A percentile compares a stretch with the other conserved stretches of the same genome.
phyloP scores from a whole-genome alignment of 2,888 invertebrate species.

The Tetrapedia diversipes region DNA sequence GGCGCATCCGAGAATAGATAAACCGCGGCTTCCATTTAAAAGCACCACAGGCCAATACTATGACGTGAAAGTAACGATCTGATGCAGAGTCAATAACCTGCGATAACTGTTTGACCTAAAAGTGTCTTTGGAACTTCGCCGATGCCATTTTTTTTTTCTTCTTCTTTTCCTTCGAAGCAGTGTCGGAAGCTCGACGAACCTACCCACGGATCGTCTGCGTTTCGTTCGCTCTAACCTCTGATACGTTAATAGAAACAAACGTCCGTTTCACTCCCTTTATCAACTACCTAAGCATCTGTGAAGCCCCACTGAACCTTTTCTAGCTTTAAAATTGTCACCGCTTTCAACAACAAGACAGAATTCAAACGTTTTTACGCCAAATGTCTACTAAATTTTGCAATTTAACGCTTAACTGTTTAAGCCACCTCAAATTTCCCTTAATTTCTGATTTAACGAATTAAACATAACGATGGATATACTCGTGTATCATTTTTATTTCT shows the following conservation, averaged over 20 bases:
- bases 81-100: slow-evolving; percentile 68
- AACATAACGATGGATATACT: background rate
- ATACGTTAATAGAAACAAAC: too few relatives aligned
- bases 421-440: too few relatives aligned
- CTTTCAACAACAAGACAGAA: too few relatives aligned
- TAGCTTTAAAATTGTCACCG: too few relatives aligned
- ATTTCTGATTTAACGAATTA: slow-evolving; percentile 2
- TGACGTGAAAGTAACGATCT: slow-evolving; percentile 69
- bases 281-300: too few relatives aligned
- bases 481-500: background rate
- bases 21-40: slow-evolving; percentile 59
- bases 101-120: slow-evolving; percentile 69
- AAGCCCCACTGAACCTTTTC: too few relatives aligned
- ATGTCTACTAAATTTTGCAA: too few relatives aligned
- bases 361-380: too few relatives aligned
- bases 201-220: background rate
- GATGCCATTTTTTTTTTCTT: slow-evolving; percentile 43
- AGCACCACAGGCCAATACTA: slow-evolving; percentile 58
- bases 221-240: background rate
- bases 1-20: slow-evolving; percentile 67
- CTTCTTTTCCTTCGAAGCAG: background rate
- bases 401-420: too few relatives aligned
- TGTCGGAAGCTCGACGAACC: background rate
- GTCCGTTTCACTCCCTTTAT: too few relatives aligned
- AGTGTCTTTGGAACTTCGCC: slow-evolving; percentile 52